phyloP scores from a whole-genome alignment of 2,113 vertebrate species.

The Strix uralensis region DNA sequence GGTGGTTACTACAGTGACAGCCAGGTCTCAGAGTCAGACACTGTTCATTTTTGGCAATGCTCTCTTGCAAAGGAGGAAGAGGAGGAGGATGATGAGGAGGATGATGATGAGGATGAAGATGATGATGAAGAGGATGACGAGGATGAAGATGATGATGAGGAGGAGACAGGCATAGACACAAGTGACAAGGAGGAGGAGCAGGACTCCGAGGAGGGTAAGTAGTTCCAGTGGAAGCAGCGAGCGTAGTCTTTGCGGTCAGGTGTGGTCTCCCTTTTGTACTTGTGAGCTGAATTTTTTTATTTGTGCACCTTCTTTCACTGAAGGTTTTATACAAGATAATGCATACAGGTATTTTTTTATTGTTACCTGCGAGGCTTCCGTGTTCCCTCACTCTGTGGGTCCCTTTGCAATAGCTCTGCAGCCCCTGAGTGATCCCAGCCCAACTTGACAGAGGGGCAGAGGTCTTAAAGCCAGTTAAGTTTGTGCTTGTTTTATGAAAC shows the following conservation, averaged over 20 bases:
- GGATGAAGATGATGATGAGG: conserved; percentile 61
- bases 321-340: background rate
- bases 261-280: background rate
- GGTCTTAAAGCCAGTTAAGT: background rate
- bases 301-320: background rate
- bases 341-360: background rate
- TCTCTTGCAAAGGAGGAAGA: conserved; percentile 65
- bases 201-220: conserved; percentile 88
- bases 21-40: background rate
- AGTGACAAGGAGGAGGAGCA: conserved; percentile 84
- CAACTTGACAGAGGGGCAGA: background rate
- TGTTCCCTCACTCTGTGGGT: background rate
- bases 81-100: conserved; percentile 48
- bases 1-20: background rate
- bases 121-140: conserved; percentile 38
- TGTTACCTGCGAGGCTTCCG: background rate
- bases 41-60: conserved; percentile 12
- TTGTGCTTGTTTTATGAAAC: background rate
- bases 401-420: background rate
- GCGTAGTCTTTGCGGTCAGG: background rate
- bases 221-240: background rate
- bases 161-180: conserved; percentile 70
- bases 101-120: background rate
- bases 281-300: background rate
- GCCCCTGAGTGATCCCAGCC: background rate